phyloP scores from a whole-genome alignment of 1,140 invertebrate genomes.

The Aradophagus sp. region DNA sequence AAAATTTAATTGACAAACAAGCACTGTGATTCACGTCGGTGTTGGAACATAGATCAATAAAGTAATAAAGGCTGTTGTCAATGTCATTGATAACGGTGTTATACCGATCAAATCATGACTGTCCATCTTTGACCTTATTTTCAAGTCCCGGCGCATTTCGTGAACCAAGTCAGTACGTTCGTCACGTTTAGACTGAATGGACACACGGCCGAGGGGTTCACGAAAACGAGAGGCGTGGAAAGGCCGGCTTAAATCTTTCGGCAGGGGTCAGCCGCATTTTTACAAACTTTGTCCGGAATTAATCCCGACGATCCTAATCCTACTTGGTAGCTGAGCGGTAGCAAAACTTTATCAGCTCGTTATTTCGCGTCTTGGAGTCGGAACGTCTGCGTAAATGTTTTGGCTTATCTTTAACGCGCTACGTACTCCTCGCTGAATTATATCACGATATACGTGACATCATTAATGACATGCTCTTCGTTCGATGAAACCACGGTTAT shows the following conservation, averaged over 20 bases:
- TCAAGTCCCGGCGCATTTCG: slow-evolving; percentile 36
- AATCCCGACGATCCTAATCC: slow-evolving; percentile 68
- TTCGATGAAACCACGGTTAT: background rate
- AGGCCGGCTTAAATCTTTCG: slow-evolving; percentile 55
- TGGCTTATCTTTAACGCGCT: slow-evolving; percentile 59
- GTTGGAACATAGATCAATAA: slow-evolving; percentile 29
- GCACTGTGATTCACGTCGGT: slow-evolving; percentile 27
- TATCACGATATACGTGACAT: slow-evolving; percentile 74
- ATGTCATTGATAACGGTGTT: slow-evolving; percentile 19
- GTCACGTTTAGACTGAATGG: slow-evolving; percentile 55
- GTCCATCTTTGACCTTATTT: slow-evolving; percentile 43
- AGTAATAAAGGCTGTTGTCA: slow-evolving; percentile 18
- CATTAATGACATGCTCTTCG: slow-evolving; percentile 69
- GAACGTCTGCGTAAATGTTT: slow-evolving; percentile 60
- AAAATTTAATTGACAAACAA: slow-evolving; percentile 32
- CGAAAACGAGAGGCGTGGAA: slow-evolving; percentile 20
- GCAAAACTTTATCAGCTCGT: slow-evolving; percentile 73
- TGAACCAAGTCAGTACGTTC: slow-evolving; percentile 51
- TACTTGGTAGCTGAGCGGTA: slow-evolving; percentile 49
- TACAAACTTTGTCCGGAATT: slow-evolving; percentile 72
- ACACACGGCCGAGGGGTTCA: slow-evolving; percentile 16
- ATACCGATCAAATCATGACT: slow-evolving; percentile 36
- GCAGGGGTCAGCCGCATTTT: slow-evolving; percentile 64
- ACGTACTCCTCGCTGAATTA: slow-evolving; percentile 63
- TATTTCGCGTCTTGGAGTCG: slow-evolving; percentile 68